Base-by-base conservation (phyloP, 2,888 invertebrate species). In the Ormyrus nitidulus region DNA sequence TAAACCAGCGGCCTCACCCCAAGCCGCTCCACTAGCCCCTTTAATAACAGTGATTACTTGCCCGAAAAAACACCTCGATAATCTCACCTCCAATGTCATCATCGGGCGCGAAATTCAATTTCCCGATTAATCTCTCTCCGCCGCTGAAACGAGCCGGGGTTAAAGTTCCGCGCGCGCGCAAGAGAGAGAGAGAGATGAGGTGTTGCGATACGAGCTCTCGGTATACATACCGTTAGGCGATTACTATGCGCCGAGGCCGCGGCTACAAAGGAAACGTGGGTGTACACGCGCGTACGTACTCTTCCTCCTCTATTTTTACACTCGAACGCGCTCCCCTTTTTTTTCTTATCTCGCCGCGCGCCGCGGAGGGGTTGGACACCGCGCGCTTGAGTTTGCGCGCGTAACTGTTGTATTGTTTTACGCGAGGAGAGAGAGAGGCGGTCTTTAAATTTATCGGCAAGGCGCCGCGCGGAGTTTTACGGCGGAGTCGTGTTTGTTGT, bases 211-310 rank as follows among this genome's bases (percentile, higher is more conserved):
- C 51, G 62, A 49, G 44, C 19, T 56, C 19, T 48, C 58, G n/a
- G 34, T 34, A 4, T 34, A 34, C 4, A 34, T 81, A 73, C 75
- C 81, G 78, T 81, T 81, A 79, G 44, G 54, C 71, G 72, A 79
- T 79, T 79, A 79, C 78, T 78, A 71, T 81, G 74, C 34, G 34
- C 76, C 48, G 58, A 11, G 76, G 5, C 10, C 34, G 34, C 58
- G 34, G 69, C 70, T 65, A 65, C 62, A 65, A 56, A 79, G 74
- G 79, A 65, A 79, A 80, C 68, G 80, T 73, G 59, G 73, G 76
- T 77, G 73, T 65, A 46, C 46, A 11, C 8, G 49, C n/a, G 9
- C 19, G 13, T 11, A 11, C 8, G 19, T 34, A 34, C 59, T 51
- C 48, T 62, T 13, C 48, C 64, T 69, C 62, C 59, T 7, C 34